These are phyloP conservation scores for Phrynosoma blainvillii DNA, from an alignment of 2,113 vertebrate species.

Conservation along the genomic window DNA sequence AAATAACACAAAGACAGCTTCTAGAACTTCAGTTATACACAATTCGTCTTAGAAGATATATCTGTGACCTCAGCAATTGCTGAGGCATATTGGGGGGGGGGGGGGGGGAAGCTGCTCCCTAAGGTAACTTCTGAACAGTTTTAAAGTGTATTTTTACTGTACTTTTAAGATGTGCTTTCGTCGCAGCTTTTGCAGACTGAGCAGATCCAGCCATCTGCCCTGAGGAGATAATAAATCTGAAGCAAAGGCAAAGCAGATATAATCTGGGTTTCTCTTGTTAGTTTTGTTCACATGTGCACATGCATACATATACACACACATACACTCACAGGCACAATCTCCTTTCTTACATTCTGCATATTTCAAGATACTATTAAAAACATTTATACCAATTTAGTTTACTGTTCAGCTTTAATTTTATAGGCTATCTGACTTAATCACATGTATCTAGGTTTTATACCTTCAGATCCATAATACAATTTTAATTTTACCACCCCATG, in stretches of 20 bases:
- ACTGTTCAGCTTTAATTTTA: neutral
- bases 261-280: neutral
- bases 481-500: neutral
- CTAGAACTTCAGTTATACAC: rapidly evolving
- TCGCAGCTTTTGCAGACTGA: conserved; percentile 29
- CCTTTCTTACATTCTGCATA: neutral
- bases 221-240: conserved; percentile 37
- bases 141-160: conserved; percentile 29
- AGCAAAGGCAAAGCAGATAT: neutral
- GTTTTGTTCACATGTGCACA: too few relatives aligned
- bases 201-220: conserved; percentile 40
- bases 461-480: neutral
- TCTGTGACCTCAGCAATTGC: neutral
- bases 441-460: neutral
- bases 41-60: conserved; percentile 10
- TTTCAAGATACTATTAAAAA: neutral
- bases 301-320: too few relatives aligned
- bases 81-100: neutral
- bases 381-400: neutral
- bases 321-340: too few relatives aligned
- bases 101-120: conserved; percentile 16
- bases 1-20: neutral
- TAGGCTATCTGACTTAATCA: neutral
- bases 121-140: conserved; percentile 27
- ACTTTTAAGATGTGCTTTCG: conserved; percentile 27